These are phyloP conservation scores for Phalacrocorax pelagicus DNA, from an alignment of 2,113 vertebrate genomes.

Conservation along the genomic window DNA sequence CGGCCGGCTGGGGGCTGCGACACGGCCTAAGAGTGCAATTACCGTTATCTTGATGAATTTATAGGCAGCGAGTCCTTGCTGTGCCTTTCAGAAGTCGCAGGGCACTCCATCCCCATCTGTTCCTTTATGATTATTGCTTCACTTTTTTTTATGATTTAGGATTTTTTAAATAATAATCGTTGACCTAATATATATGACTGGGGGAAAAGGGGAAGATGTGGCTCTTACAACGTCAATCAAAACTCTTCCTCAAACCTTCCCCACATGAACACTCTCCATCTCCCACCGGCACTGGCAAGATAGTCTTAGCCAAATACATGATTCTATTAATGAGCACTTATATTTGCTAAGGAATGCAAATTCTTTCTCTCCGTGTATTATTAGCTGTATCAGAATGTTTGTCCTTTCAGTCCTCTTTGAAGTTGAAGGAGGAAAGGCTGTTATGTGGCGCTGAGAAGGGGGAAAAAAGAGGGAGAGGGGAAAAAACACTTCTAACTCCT, in stretches of 20 bases:
- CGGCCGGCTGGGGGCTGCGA: not conserved
- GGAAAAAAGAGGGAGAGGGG: not conserved
- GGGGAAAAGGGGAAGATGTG: not conserved
- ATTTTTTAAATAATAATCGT: not conserved
- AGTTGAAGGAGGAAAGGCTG: constrained; percentile 13
- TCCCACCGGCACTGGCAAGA: constrained; percentile 54
- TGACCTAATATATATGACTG: not conserved
- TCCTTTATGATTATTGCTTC: constrained; percentile 29
- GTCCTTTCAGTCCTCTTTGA: constrained; percentile 48
- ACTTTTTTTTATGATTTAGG: not conserved
- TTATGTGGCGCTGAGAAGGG: constrained; percentile 36
- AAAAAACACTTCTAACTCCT: not conserved
- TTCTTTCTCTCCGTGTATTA: constrained; percentile 15
- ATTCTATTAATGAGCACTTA: constrained; percentile 63
- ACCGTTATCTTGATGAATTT: constrained; percentile 21
- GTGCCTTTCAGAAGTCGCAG: constrained; percentile 49
- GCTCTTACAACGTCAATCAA: constrained; percentile 29
- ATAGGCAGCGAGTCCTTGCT: constrained; percentile 30
- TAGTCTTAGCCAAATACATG: constrained; percentile 57
- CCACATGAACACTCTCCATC: not conserved
- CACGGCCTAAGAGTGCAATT: constrained; percentile 21
- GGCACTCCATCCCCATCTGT: constrained; percentile 41
- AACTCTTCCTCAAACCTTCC: constrained; percentile 10
- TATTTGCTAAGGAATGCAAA: constrained; percentile 55
- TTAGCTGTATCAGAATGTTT: constrained; percentile 63